phyloP scores from a whole-genome alignment of 2,113 vertebrate genomes.

The Thryonomys swinderianus region DNA sequence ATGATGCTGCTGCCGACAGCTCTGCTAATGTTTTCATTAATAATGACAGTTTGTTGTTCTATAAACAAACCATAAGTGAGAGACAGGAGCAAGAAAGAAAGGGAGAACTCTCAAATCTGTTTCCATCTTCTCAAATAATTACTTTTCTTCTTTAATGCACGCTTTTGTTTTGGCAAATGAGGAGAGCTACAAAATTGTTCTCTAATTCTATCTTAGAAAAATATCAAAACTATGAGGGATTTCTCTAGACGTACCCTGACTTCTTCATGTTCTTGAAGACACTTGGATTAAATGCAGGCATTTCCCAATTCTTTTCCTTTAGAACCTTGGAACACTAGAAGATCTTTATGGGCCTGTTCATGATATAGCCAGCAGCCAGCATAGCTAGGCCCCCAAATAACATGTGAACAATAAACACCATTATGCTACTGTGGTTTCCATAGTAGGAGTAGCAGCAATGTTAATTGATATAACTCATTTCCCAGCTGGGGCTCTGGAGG shows the following conservation, averaged over 20 bases:
- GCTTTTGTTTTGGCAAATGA: conserved; percentile 1
- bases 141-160: not conserved
- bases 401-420: not conserved
- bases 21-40: conserved; percentile 76
- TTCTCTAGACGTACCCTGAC: not conserved
- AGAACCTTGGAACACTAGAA: not conserved
- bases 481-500: not conserved
- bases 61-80: conserved; percentile 6
- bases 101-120: conserved; percentile 56
- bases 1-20: conserved; percentile 57
- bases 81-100: not conserved
- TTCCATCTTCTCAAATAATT: conserved; percentile 43
- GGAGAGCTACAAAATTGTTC: not conserved
- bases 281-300: not conserved
- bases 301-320: not conserved
- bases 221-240: not conserved
- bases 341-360: not conserved
- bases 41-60: conserved; percentile 71
- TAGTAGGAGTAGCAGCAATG: not conserved
- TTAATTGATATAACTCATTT: not conserved
- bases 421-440: not conserved
- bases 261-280: not conserved
- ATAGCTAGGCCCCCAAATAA: too few species aligned
- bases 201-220: conserved; percentile 15
- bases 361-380: not conserved